Base-by-base conservation (phyloP, 1,140 invertebrate species). In the Theocolax elegans region DNA sequence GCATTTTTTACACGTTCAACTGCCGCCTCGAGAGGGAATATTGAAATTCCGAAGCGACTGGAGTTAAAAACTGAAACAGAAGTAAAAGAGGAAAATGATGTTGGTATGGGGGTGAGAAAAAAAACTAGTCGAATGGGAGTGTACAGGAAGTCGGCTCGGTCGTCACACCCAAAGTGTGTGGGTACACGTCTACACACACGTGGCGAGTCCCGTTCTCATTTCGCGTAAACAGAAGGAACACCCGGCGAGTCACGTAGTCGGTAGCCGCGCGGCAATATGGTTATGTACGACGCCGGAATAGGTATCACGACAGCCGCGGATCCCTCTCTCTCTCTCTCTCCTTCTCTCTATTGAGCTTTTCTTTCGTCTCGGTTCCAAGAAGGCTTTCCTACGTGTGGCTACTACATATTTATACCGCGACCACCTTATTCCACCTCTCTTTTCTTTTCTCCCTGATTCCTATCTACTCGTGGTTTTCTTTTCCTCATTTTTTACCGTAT, bases 161-260 rank as follows among this genome's bases (percentile, higher is more conserved):
- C 31, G 31, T 35, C 31, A 35, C 31, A 6, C 31, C 10, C 31
- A 35, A 35, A 10, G 6, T 51, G 21, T 29, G 27, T 51, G 10
- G 25, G 25, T 23, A 27, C 10, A 23, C 6, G 21, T 38, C 35
- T 49, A 25, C 17, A 44, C 38, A 12, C 21, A 58, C 8, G 46
- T 42, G 19, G 54, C 3, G 29, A 58, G 51, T 27, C 15, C 40
- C 48, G 60, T 31, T 62, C 68, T 69, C 62, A 67, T 69, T 67
- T 71, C 51, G 46, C 73, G 64, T 74, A 68, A 68, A 60, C 56
- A 68, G 29, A 60, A 27, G 35, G 54, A 68, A 68, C 60, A 29
- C 2, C 56, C 23, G 35, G 13, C 23, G 9, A 68, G 66, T 68
- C 66, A 68, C 64, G 64, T 66, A 66, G 64, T 42, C 31, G 15